Evolutionary conservation across 2,113 vertebrate species (phyloP).

Genomic region (Heterochromis multidens): DNA sequence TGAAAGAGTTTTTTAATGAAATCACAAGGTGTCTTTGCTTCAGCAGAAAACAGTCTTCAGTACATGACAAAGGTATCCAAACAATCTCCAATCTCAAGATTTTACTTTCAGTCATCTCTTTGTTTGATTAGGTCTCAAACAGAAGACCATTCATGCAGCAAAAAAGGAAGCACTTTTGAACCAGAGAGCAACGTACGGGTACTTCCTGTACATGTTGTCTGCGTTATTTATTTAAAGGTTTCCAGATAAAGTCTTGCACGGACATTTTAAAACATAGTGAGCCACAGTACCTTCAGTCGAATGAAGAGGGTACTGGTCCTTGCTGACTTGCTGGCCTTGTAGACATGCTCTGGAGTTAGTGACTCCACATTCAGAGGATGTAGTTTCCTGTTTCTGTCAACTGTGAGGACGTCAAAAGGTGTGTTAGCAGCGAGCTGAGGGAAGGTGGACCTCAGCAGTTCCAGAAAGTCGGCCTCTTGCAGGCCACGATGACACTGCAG

Average conservation of each 20-base stretch:
- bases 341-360: slow-evolving; percentile 15
- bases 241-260: background rate
- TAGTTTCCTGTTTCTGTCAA: background rate
- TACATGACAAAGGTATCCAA: background rate
- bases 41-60: background rate
- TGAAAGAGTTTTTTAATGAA: background rate
- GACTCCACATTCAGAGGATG: background rate
- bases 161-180: background rate
- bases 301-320: slow-evolving; percentile 5
- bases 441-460: slow-evolving; percentile 17
- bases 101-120: no score
- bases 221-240: background rate
- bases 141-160: no score
- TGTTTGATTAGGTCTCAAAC: no score
- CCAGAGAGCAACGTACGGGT: background rate
- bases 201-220: background rate
- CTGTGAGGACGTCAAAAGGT: background rate
- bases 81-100: no score
- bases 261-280: background rate
- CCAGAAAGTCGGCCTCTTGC: background rate
- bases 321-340: background rate
- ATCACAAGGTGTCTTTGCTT: background rate
- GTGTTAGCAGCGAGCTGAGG: background rate
- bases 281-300: background rate
- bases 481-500: background rate